Evolutionary conservation across 92 coral and sea anemone species (phyloP), one percentile per base, ranked within the genome.

Genomic region (Epizoanthus stellaris): DNA sequence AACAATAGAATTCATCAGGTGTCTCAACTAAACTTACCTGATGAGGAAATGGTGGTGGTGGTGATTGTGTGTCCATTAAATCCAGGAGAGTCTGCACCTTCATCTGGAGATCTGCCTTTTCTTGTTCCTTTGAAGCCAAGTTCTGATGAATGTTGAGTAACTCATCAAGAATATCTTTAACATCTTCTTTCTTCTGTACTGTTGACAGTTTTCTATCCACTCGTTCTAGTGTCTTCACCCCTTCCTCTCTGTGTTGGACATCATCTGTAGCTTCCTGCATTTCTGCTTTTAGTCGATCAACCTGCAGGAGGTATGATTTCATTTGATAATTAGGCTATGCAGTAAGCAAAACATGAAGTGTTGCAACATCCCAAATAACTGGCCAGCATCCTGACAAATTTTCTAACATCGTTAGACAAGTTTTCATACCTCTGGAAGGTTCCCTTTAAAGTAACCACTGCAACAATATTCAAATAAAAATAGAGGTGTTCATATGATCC

Each of bases 211-310:
- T 94, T 77, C 89, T 91, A 80, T 96, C 98, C 12, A 95, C 95
- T 30, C 85, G 77, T 82, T 96, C 95, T 23, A 96, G 79, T 19
- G 87, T 91, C 84, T 87, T 89, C 16, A 91, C 84, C 12, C 98
- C 99, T 65, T 94, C 92, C 62, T 92, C 90, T 40, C 88, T 89
- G 9, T 81, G 75, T 53, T 94, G 95, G 17, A 94, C 89, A 70
- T 96, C 99, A 43, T 91, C 95, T 6, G 92, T 90, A 45, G 95
- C 98, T 53, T 85, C 86, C 17, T 87, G 95, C 92, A 96, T 94
- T 71, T 96, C 99, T 12, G 90, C 62, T 71, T 89, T 96, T 64
- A 96, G 85, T 40, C 88, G 90, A 57, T 95, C 98, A 69, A 96
- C 98, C 99, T 96, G 42, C 6, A 80, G 23, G 21, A 70, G 38